Conservation (phyloP, 2,888 invertebrate genomes). For the Branchinecta sandiegonensis region DNA sequence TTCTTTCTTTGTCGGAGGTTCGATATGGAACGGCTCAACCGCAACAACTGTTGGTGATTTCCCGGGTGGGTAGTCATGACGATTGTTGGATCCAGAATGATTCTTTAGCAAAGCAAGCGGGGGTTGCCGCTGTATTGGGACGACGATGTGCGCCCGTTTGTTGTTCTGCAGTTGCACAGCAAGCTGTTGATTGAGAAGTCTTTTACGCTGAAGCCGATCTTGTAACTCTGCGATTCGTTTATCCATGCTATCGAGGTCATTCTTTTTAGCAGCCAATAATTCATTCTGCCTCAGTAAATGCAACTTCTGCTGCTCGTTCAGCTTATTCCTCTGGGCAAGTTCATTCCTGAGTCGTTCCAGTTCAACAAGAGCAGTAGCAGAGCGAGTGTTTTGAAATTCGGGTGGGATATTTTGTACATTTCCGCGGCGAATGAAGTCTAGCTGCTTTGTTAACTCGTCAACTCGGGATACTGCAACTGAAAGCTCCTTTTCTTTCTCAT, state of each 20-base stretch:
- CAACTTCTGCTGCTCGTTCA: slow-evolving; percentile 86
- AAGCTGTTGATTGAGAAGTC: slow-evolving; percentile 63
- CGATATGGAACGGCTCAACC: slow-evolving; percentile 22
- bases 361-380: slow-evolving; percentile 63
- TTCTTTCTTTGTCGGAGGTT: slow-evolving; percentile 12
- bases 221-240: slow-evolving; percentile 85
- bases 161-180: slow-evolving; percentile 39
- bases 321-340: slow-evolving; percentile 77
- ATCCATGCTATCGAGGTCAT: slow-evolving; percentile 83
- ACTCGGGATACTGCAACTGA: slow-evolving; percentile 94
- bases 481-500: slow-evolving; percentile 93
- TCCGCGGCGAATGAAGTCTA: slow-evolving; percentile 58
- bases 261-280: slow-evolving; percentile 69
- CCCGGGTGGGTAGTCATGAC: slow-evolving; percentile 40
- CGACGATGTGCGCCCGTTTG: slow-evolving; percentile 25
- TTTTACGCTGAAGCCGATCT: slow-evolving; percentile 71
- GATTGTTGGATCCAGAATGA: slow-evolving; percentile 25
- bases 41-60: slow-evolving; percentile 38
- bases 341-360: slow-evolving; percentile 82
- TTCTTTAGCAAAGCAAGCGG: slow-evolving; percentile 21
- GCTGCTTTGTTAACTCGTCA: slow-evolving; percentile 82
- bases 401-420: slow-evolving; percentile 15
- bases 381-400: slow-evolving; percentile 31
- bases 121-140: slow-evolving; percentile 22
- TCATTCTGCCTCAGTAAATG: slow-evolving; percentile 76